Conservation (phyloP, 2,113 vertebrate species). For the Leucosticte australis region DNA sequence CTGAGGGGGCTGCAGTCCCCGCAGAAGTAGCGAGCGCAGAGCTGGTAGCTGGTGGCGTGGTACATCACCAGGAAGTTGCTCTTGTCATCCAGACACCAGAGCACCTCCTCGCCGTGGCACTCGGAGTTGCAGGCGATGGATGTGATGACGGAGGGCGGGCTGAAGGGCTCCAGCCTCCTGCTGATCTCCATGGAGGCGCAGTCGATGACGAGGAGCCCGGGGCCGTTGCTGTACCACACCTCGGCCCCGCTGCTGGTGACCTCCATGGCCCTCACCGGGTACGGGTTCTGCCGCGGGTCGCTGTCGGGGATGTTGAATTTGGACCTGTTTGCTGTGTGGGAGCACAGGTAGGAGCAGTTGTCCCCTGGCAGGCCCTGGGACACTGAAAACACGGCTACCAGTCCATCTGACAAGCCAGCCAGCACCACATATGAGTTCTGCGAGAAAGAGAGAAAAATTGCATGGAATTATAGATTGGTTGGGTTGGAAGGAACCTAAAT, state of each 20-base stretch:
- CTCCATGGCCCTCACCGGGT: slow-evolving; percentile 85
- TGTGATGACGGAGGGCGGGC: slow-evolving; percentile 71
- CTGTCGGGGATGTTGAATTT: slow-evolving; percentile 82
- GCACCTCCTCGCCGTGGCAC: slow-evolving; percentile 85
- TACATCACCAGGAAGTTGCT: slow-evolving; percentile 88
- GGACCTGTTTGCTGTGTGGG: slow-evolving; percentile 88
- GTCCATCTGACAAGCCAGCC: slow-evolving; percentile 89
- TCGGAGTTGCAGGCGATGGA: slow-evolving; percentile 80
- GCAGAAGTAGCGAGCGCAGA: slow-evolving; percentile 89
- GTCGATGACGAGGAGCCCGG: slow-evolving; percentile 87
- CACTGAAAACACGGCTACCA: slow-evolving; percentile 82
- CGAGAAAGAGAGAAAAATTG: neutral
- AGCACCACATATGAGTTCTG: slow-evolving; percentile 85
- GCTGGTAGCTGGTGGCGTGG: slow-evolving; percentile 82
- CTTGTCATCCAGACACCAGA: slow-evolving; percentile 88
- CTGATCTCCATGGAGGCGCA: slow-evolving; percentile 76
- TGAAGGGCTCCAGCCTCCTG: slow-evolving; percentile 85
- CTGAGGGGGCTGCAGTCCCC: slow-evolving; percentile 85
- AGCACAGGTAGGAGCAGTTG: slow-evolving; percentile 88
- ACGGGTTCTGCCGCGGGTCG: slow-evolving; percentile 86
- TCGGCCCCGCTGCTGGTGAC: slow-evolving; percentile 81
- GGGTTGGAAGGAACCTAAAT: neutral
- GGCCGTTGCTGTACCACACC: slow-evolving; percentile 95
- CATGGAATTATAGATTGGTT: neutral
- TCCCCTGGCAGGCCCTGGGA: slow-evolving; percentile 80